phyloP scores from a whole-genome alignment of 2,888 invertebrate genomes.

The Phaonia tiefii region DNA sequence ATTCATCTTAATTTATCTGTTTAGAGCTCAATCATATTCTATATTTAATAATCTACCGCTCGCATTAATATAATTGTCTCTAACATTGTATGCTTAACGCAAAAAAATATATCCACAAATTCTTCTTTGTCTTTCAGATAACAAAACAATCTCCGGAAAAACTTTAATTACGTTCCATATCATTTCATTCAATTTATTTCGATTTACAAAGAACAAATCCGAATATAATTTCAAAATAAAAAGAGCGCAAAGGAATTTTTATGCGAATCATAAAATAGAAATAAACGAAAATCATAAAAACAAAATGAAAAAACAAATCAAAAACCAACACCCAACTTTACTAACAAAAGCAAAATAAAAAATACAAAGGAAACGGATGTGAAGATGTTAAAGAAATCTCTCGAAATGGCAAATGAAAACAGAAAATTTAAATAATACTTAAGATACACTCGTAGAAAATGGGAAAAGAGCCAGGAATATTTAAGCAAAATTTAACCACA shows the following conservation, averaged over 20 bases:
- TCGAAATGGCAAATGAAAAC: too few relatives aligned
- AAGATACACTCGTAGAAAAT: too few relatives aligned
- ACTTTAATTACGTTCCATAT: background rate
- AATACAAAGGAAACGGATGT: slow-evolving; percentile 61
- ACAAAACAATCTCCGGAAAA: slow-evolving; percentile 6
- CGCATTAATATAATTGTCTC: too few relatives aligned
- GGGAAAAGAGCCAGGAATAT: slow-evolving; percentile 35
- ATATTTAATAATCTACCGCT: too few relatives aligned
- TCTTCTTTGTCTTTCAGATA: slow-evolving; percentile 17
- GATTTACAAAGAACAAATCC: slow-evolving; percentile 17
- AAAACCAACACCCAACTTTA: background rate
- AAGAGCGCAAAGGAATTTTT: slow-evolving; percentile 33
- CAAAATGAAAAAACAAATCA: background rate
- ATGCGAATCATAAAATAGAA: slow-evolving; percentile 14
- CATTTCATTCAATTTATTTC: background rate
- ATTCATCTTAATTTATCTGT: too few relatives aligned
- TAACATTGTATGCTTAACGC: too few relatives aligned
- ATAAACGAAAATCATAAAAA: slow-evolving; percentile 17
- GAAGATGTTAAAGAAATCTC: slow-evolving; percentile 44
- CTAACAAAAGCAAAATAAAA: background rate
- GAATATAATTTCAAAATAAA: slow-evolving; percentile 35
- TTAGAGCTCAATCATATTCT: too few relatives aligned
- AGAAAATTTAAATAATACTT: too few relatives aligned
- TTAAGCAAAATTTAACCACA: slow-evolving; percentile 57
- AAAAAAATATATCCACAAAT: too few relatives aligned